phyloP scores from a whole-genome alignment of 2,888 invertebrate genomes.

The Craniophora ligustri region DNA sequence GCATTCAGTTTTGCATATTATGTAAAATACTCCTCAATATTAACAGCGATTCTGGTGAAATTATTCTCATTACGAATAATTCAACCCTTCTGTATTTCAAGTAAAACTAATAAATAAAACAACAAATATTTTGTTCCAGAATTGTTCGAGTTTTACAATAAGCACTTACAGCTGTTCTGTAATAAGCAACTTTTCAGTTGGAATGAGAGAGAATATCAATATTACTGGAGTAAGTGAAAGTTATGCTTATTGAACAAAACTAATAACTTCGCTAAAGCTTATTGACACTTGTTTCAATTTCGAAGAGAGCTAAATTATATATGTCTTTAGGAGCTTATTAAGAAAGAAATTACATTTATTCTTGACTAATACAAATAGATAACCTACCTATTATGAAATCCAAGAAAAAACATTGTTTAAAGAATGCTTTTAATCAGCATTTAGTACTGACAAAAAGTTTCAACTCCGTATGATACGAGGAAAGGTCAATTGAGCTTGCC shows the following conservation, averaged over 20 bases:
- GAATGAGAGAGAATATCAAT: slow-evolving; percentile 1
- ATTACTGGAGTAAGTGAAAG: background rate
- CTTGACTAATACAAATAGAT: too few relatives aligned
- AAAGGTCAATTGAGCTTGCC: too few relatives aligned
- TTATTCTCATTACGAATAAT: background rate
- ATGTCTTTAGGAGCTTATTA: background rate
- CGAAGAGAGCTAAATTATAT: background rate
- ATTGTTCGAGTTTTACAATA: slow-evolving; percentile 4
- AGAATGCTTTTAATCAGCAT: too few relatives aligned
- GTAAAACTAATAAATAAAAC: slow-evolving; percentile 3
- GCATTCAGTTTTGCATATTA: background rate
- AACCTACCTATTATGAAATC: too few relatives aligned
- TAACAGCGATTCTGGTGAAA: background rate
- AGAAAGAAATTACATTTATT: too few relatives aligned
- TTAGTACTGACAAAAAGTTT: too few relatives aligned
- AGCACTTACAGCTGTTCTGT: slow-evolving; percentile 2
- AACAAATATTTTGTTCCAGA: slow-evolving; percentile 4
- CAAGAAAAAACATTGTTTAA: too few relatives aligned
- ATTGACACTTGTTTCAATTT: slow-evolving; percentile 6
- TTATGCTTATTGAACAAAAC: slow-evolving; percentile 1
- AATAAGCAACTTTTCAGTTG: slow-evolving; percentile 7
- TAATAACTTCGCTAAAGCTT: background rate
- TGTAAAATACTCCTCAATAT: slow-evolving; percentile 3
- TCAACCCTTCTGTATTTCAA: background rate
- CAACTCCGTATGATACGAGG: too few relatives aligned